Base-by-base conservation (phyloP, 2,797 vertebrate species). In the Alcedo atthis region DNA sequence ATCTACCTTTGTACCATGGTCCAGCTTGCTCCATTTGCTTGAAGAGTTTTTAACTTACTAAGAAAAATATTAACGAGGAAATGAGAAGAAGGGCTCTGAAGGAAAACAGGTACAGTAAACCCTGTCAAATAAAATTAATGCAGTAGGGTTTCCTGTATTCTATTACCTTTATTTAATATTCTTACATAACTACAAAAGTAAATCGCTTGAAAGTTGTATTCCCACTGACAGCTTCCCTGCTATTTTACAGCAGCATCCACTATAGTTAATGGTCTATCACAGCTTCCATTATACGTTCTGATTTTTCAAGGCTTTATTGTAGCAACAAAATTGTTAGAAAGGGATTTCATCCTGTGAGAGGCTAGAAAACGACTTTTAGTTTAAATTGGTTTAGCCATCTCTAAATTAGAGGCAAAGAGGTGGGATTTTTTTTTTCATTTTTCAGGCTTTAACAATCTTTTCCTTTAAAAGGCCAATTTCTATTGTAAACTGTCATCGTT, bases 201-300 rank as follows among this genome's bases (percentile, higher is more conserved):
- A 92, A 90, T 89, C 43, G 43, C 59, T 80, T 79, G 71, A 55
- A 91, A 92, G 51, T 42, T 94, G 67, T 82, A 77, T 93, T 94
- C 74, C 82, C 76, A 82, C 81, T 86, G 89, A 89, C 86, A 96
- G 63, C 49, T 87, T 80, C 81, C 87, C 82, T 89, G 86, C 89
- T 89, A 92, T 96, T 93, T 96, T 87, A 91, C 68, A 61, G 55
- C 11, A 10, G 33, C 54, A 69, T 85, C 77, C 69, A 62, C 88
- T 93, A 26, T 48, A 84, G 71, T 93, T 96, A 94, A 96, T 93
- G 79, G 46, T 78, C 91, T 95, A 48, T 93, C 70, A 64, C 87
- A 89, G 57, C 58, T 90, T 91, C 35, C 53, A 73, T 69, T 83
- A 8, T 54, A 84, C 67, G 40, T 80, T 85, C 66, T 3, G 51